phyloP scores from a whole-genome alignment of 2,113 vertebrate genomes.

The Urocynchramus pylzowi region DNA sequence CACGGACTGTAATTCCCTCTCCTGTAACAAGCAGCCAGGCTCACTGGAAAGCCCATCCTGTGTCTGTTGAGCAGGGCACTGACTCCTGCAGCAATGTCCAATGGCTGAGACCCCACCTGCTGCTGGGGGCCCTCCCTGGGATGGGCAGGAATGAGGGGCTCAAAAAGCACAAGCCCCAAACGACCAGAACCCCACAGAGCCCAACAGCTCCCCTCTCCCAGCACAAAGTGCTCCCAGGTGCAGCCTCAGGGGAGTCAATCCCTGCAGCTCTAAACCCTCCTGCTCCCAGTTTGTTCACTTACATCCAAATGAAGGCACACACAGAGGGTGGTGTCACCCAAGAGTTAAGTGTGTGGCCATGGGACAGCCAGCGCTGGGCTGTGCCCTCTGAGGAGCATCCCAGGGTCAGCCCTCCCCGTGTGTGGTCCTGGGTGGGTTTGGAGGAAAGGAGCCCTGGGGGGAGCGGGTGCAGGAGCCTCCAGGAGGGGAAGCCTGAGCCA shows the following conservation, averaged over 20 bases:
- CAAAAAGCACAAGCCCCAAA: not conserved
- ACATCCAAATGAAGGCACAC: accelerated
- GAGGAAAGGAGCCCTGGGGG: not conserved
- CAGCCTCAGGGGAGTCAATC: not conserved
- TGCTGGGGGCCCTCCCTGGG: not conserved
- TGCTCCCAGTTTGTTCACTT: not conserved
- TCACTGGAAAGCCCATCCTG: accelerated
- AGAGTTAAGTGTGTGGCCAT: accelerated
- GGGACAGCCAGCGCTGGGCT: accelerated
- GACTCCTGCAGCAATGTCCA: not conserved
- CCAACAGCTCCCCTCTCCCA: not conserved
- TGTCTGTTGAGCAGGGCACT: not conserved
- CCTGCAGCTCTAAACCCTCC: not conserved
- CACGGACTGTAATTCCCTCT: accelerated
- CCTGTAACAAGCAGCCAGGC: not conserved
- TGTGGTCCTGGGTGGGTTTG: not conserved
- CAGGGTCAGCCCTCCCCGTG: accelerated
- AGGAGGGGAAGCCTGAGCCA: not conserved
- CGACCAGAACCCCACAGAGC: accelerated
- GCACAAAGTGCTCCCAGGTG: not conserved
- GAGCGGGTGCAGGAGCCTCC: not conserved
- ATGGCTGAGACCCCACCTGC: not conserved
- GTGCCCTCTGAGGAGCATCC: not conserved
- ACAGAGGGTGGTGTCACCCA: not conserved
- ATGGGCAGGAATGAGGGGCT: accelerated